phyloP scores from a whole-genome alignment of 1,140 invertebrate genomes.

The Leptonema lineaticorne region DNA sequence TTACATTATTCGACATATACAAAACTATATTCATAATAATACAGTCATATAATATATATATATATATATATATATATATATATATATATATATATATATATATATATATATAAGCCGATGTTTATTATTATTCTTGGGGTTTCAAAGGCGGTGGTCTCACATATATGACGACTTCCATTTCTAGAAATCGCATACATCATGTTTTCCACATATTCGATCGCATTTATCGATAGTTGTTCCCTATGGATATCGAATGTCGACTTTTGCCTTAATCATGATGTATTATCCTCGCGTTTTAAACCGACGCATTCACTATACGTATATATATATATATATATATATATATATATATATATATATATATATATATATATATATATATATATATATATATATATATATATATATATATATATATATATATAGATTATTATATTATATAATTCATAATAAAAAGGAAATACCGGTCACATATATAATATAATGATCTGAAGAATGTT shows the following conservation, averaged over 20 bases:
- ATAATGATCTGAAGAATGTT: too few species aligned
- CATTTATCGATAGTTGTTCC: not conserved
- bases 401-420: too few species aligned
- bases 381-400: too few species aligned
- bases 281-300: not conserved
- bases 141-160: not conserved
- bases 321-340: not conserved
- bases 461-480: too few species aligned
- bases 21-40: too few species aligned
- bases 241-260: not conserved
- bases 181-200: not conserved
- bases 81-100: not conserved
- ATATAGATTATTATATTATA: too few species aligned
- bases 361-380: not conserved
- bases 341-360: not conserved
- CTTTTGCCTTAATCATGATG: not conserved
- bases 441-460: too few species aligned
- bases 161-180: not conserved
- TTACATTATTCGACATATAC: too few species aligned
- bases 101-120: too few species aligned
- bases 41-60: too few species aligned
- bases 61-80: not conserved
- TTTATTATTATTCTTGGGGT: not conserved
- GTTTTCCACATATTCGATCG: not conserved
- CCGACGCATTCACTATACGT: too few species aligned